These are phyloP conservation scores for Poecilia wingei DNA, from an alignment of 2,797 vertebrate genomes.

Conservation along the genomic window DNA sequence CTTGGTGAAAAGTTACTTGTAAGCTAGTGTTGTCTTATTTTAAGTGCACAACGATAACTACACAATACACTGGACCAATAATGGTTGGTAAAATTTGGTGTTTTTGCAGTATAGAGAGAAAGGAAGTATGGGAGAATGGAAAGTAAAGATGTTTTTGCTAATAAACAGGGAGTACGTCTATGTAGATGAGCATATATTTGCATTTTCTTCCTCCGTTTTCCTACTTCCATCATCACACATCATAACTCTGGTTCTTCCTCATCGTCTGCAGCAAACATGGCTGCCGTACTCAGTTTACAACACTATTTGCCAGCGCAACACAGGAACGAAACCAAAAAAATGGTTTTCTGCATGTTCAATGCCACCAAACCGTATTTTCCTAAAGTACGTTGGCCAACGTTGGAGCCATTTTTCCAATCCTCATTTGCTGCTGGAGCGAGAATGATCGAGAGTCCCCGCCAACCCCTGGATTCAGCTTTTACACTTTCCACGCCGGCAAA, in stretches of 20 bases:
- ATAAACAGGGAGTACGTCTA: neutral
- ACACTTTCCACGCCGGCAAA: slow-evolving; percentile 36
- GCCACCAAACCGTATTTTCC: neutral
- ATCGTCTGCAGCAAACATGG: neutral
- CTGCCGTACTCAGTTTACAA: neutral
- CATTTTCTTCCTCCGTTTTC: neutral
- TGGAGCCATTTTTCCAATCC: neutral
- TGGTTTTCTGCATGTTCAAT: neutral
- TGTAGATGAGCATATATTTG: neutral
- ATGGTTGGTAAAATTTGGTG: no score
- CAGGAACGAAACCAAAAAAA: neutral
- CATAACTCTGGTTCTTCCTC: neutral
- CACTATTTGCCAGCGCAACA: neutral
- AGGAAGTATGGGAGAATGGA: neutral
- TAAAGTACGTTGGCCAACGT: neutral
- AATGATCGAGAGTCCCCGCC: slow-evolving; percentile 25
- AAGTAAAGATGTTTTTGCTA: neutral
- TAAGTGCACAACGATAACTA: no score
- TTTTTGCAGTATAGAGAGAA: neutral
- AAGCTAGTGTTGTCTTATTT: no score
- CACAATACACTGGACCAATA: no score
- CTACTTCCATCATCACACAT: neutral
- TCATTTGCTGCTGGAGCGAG: slow-evolving; percentile 11
- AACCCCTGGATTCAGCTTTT: slow-evolving; percentile 9
- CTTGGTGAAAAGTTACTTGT: no score